Percentiles rank a stretch among this genome's conserved stretches.
phyloP scores from a whole-genome alignment of 2,888 invertebrate species.

The Therioaphis trifolii region DNA sequence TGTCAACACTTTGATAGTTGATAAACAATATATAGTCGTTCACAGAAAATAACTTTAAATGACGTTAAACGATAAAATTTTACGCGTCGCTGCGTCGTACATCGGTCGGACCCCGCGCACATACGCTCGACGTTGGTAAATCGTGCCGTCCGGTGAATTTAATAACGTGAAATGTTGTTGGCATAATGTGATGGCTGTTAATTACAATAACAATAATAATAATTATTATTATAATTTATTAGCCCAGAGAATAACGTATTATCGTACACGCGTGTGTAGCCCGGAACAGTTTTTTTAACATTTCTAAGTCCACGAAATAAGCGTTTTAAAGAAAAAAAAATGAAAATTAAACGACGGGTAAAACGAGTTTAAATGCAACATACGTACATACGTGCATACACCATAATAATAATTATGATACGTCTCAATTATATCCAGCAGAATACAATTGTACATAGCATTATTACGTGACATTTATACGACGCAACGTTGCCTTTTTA shows the following conservation, averaged over 20 bases:
- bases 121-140: too few relatives aligned
- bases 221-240: neutral
- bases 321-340: neutral
- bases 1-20: too few relatives aligned
- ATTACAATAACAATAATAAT: conserved; percentile 3
- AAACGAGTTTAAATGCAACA: neutral
- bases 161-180: conserved; percentile 24
- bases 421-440: neutral
- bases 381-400: neutral
- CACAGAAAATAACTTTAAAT: too few relatives aligned
- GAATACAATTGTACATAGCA: too few relatives aligned
- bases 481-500: neutral
- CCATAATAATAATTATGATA: neutral
- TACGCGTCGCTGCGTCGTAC: neutral
- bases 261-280: neutral
- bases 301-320: neutral
- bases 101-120: too few relatives aligned
- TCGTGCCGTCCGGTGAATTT: too few relatives aligned
- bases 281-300: neutral
- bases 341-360: neutral
- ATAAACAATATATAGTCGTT: too few relatives aligned
- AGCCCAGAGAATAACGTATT: neutral
- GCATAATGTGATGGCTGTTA: neutral
- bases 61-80: neutral
- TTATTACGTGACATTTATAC: neutral